Percentiles rank a stretch among this genome's conserved stretches.
Evolutionary conservation across 2,797 vertebrate genomes (phyloP).

Genomic region (Rhodeus uyekii): DNA sequence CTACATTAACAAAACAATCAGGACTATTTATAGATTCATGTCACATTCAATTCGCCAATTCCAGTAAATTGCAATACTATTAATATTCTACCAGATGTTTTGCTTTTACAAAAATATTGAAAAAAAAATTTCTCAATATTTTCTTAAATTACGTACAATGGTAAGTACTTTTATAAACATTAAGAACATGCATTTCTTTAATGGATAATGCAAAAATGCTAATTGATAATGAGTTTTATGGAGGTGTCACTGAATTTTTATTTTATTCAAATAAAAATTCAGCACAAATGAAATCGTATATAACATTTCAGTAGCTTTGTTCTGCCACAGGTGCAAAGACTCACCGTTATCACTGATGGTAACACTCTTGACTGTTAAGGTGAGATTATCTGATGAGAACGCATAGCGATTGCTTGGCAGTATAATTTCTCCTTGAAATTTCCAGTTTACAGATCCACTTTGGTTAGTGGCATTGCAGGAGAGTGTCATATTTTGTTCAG

Average conservation of each 20-base stretch:
- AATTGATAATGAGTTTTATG: background rate
- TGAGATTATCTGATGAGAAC: rapidly evolving
- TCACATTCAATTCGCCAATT: background rate
- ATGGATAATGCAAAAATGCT: background rate
- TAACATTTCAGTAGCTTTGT: background rate
- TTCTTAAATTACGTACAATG: no score
- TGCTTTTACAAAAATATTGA: no score
- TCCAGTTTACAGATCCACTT: constrained; percentile 51
- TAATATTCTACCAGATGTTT: background rate
- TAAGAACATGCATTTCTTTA: background rate
- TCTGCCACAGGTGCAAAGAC: constrained; percentile 17
- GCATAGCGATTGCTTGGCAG: background rate
- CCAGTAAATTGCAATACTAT: background rate
- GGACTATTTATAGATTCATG: background rate
- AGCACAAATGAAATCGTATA: background rate
- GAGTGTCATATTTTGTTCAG: constrained; percentile 53
- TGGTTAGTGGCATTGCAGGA: background rate
- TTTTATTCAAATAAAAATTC: no score
- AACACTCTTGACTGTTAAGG: constrained; percentile 41
- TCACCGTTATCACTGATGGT: constrained; percentile 64
- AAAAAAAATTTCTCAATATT: no score
- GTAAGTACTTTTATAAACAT: no score
- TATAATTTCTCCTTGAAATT: constrained; percentile 10
- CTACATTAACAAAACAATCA: background rate
- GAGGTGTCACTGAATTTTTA: no score